phyloP scores from a whole-genome alignment of 2,888 invertebrate species.

The Catocala sponsa region DNA sequence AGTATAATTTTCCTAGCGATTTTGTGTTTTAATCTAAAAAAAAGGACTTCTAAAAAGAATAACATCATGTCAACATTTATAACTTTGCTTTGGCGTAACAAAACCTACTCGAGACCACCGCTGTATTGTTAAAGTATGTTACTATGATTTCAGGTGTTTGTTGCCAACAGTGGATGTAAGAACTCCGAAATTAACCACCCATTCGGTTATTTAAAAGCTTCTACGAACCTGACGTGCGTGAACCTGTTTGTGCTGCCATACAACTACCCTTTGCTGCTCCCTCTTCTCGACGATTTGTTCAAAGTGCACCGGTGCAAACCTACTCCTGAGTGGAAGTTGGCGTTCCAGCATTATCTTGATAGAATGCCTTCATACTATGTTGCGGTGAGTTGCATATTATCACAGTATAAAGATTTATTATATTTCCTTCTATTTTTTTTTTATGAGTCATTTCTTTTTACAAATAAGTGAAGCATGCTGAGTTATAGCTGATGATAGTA shows the following conservation, averaged over 20 bases:
- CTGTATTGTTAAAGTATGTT: background rate
- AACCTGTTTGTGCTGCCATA: conserved; percentile 99
- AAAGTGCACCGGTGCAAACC: conserved; percentile 97
- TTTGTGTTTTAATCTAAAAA: no score
- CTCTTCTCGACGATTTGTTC: conserved; percentile 97
- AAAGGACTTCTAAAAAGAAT: no score
- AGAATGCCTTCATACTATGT: conserved; percentile 99
- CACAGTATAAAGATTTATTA: background rate
- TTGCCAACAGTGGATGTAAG: conserved; percentile 95
- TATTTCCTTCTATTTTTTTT: background rate
- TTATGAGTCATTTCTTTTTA: no score
- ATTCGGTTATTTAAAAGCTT: conserved; percentile 99
- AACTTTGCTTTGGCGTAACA: no score
- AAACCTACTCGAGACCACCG: no score
- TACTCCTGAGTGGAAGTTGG: conserved; percentile 96
- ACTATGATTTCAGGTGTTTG: conserved; percentile 90
- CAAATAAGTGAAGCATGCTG: no score
- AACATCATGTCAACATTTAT: no score
- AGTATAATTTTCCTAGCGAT: no score
- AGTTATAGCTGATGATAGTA: no score
- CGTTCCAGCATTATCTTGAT: conserved; percentile 97
- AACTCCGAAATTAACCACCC: conserved; percentile 95
- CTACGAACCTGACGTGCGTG: conserved; percentile 97
- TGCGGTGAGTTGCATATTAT: conserved; percentile 80
- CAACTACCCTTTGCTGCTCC: conserved; percentile 98